Evolutionary conservation across 2,888 invertebrate genomes (phyloP).

Genomic region (Eupsilia transversa): DNA sequence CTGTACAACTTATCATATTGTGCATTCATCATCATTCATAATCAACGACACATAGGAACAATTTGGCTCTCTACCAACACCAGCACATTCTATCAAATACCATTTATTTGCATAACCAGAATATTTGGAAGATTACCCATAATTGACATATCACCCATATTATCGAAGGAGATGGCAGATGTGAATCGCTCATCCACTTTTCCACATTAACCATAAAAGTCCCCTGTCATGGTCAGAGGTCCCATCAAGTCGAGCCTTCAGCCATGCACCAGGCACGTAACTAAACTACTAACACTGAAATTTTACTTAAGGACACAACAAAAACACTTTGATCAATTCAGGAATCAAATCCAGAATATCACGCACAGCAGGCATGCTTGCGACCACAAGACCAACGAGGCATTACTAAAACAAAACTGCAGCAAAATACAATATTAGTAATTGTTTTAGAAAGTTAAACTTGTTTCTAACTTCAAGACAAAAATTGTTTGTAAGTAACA

Average conservation of each 20-base stretch:
- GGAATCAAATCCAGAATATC: neutral
- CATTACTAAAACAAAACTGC: conserved; percentile 9
- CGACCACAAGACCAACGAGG: neutral
- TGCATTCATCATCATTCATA: no score
- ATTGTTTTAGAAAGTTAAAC: conserved; percentile 30
- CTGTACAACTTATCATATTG: neutral
- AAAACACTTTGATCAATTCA: neutral
- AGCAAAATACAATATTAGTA: conserved; percentile 16
- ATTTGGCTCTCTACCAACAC: conserved; percentile 29
- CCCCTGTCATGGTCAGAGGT: neutral
- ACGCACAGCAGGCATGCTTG: no score
- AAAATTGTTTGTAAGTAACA: conserved; percentile 45
- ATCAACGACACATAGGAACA: neutral
- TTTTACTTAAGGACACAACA: no score
- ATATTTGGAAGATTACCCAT: neutral
- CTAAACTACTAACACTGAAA: neutral
- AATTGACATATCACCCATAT: no score
- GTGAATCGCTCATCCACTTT: neutral
- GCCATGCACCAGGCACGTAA: neutral
- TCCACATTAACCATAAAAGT: no score
- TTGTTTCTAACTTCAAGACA: conserved; percentile 37
- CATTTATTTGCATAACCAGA: conserved; percentile 2
- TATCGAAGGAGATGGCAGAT: neutral
- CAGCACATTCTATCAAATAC: neutral
- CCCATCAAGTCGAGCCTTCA: neutral